phyloP scores from a whole-genome alignment of 2,797 vertebrate genomes.

The Diglossa cyanea region DNA sequence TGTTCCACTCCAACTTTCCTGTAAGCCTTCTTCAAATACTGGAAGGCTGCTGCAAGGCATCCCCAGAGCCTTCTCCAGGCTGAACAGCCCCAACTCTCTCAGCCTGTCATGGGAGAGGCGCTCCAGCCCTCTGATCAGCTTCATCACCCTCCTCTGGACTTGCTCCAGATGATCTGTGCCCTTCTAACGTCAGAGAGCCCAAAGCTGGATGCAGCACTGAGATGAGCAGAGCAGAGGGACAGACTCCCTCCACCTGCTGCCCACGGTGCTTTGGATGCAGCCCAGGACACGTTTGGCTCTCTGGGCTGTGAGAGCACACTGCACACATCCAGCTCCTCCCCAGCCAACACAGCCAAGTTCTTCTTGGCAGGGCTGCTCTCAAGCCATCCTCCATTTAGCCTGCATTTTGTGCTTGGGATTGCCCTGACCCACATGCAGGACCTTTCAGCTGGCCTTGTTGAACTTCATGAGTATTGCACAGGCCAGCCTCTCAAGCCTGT shows the following conservation, averaged over 20 bases:
- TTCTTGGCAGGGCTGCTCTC: neutral
- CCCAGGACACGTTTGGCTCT: fast-evolving
- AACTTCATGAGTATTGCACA: neutral
- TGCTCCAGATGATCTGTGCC: neutral
- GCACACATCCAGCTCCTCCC: fast-evolving
- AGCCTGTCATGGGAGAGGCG: neutral
- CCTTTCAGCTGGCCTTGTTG: neutral
- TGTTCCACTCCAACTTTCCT: neutral
- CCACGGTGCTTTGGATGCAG: neutral
- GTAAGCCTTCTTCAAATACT: neutral
- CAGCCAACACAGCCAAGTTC: neutral
- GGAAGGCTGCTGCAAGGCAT: neutral
- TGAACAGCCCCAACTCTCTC: neutral
- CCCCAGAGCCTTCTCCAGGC: neutral
- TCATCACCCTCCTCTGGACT: neutral
- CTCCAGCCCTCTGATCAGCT: neutral
- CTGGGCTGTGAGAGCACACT: neutral
- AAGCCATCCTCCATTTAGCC: neutral
- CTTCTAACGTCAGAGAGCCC: too few species aligned
- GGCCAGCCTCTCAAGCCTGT: neutral
- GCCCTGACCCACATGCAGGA: neutral
- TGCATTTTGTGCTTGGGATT: neutral
- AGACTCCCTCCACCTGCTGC: neutral
- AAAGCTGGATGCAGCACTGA: neutral
- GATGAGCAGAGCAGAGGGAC: neutral